Evolutionary conservation across 2,113 vertebrate species (phyloP), one percentile per base, ranked within the genome.

Genomic region (Colinus virginianus): DNA sequence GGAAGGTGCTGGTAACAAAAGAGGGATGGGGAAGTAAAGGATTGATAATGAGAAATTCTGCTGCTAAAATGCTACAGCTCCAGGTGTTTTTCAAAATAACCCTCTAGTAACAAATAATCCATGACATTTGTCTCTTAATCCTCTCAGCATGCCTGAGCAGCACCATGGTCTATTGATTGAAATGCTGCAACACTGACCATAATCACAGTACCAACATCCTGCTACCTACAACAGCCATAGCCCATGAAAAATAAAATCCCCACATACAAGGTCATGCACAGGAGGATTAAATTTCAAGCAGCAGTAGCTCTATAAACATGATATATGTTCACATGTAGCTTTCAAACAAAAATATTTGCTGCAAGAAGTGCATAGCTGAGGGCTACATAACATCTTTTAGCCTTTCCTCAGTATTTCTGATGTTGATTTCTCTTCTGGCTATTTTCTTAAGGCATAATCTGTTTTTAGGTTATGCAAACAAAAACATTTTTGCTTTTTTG

Each of bases 361-460:
- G 42, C 58, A 36, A 68, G n/a, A 23, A 84, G 18, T n/a, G 20
- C 18, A n/a, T 75, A 81, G 72, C 80, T 88, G 40, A 79, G 45
- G 55, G 49, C 59, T 90, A 28, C n/a, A 58, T 40, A 91, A 70
- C 25, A 61, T 64, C 30, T 75, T 82, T 84, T 86, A 87, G 36
- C 49, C 55, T 85, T 91, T 84, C 82, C 72, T 93, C 71, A 64
- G 51, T 78, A 86, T 61, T 89, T 88, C 40, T 72, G 40, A 81
- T 80, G 78, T 38, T 76, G 6, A 16, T 92, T 94, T 91, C 76
- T 93, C 81, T 75, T 95, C 90, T 94, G 80, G 84, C 62, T 94
- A 42, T 91, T 96, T 94, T 97, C 71, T 89, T 95, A 87, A 87
- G 91, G 90, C 78, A 88, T 58, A 96, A 87, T 90, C 80, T 93